Conservation (phyloP, 1,140 invertebrate genomes). For the Trachymyrmex septentrionalis region DNA sequence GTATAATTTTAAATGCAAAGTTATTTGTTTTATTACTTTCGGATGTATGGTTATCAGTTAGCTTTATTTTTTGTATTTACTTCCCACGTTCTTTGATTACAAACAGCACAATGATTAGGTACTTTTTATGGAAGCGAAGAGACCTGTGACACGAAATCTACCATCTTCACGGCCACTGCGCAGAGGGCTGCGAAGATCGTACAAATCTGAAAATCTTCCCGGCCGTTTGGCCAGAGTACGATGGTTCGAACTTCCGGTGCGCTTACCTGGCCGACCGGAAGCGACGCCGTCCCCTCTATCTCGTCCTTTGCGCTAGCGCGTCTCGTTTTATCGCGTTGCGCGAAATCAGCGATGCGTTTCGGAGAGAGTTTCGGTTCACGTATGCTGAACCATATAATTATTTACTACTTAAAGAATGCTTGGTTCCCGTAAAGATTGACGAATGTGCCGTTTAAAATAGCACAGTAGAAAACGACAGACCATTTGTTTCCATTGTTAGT, state of each 20-base stretch:
- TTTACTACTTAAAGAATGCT: constrained; percentile 21
- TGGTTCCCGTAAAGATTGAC: not conserved
- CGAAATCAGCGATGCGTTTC: constrained; percentile 50
- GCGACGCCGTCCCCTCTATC: constrained; percentile 32
- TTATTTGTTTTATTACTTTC: not conserved
- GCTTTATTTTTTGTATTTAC: not conserved
- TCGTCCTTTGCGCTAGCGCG: constrained; percentile 47
- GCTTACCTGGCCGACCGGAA: constrained; percentile 77
- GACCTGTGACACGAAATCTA: constrained; percentile 69
- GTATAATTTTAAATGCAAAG: not conserved
- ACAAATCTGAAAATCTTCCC: constrained; percentile 75
- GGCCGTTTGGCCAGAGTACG: constrained; percentile 66
- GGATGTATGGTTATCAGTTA: not conserved
- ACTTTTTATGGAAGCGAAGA: constrained; percentile 24
- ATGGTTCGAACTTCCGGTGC: constrained; percentile 74
- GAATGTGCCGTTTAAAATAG: not conserved
- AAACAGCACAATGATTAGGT: constrained; percentile 1
- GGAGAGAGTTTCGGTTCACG: constrained; percentile 43
- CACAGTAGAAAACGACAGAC: not conserved
- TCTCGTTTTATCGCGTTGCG: constrained; percentile 39
- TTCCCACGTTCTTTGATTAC: not conserved
- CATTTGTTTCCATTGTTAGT: not conserved
- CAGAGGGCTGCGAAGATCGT: constrained; percentile 63
- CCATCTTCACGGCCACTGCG: constrained; percentile 77
- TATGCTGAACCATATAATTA: constrained; percentile 41